phyloP scores from a whole-genome alignment of 1,140 invertebrate genomes.

The Aphaenogaster rudis region DNA sequence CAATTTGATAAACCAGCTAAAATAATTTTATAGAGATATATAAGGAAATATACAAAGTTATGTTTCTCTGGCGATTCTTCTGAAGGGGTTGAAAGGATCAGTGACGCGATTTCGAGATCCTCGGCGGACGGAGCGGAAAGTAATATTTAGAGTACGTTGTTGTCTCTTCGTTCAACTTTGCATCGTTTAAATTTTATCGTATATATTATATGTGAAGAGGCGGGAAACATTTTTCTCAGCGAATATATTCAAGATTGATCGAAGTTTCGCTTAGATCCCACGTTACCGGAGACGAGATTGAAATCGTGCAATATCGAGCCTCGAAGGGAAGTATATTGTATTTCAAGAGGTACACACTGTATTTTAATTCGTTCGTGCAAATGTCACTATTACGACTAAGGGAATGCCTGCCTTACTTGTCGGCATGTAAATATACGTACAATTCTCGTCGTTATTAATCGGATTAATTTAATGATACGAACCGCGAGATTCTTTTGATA shows the following conservation, averaged over 20 bases:
- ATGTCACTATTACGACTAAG: not conserved
- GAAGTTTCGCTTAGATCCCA: slow-evolving; percentile 9
- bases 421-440: slow-evolving; percentile 3
- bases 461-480: slow-evolving; percentile 16
- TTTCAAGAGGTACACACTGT: not conserved
- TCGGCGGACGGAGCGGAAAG: slow-evolving; percentile 67
- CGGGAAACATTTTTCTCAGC: slow-evolving; percentile 19
- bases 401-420: slow-evolving; percentile 21
- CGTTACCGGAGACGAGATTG: not conserved
- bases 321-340: not conserved
- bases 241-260: slow-evolving; percentile 26
- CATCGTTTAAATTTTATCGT: slow-evolving; percentile 75
- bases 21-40: not conserved
- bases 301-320: not conserved
- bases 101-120: slow-evolving; percentile 10
- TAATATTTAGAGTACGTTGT: slow-evolving; percentile 72
- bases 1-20: not conserved
- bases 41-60: not conserved
- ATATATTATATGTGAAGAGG: slow-evolving; percentile 66
- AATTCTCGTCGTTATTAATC: slow-evolving; percentile 21
- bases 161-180: slow-evolving; percentile 75
- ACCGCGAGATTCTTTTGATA: slow-evolving; percentile 3
- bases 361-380: slow-evolving; percentile 30
- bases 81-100: slow-evolving; percentile 1
- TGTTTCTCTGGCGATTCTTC: not conserved